Evolutionary conservation across 2,113 vertebrate genomes (phyloP), one percentile per base, ranked within the genome.

Genomic region (Papio anubis): DNA sequence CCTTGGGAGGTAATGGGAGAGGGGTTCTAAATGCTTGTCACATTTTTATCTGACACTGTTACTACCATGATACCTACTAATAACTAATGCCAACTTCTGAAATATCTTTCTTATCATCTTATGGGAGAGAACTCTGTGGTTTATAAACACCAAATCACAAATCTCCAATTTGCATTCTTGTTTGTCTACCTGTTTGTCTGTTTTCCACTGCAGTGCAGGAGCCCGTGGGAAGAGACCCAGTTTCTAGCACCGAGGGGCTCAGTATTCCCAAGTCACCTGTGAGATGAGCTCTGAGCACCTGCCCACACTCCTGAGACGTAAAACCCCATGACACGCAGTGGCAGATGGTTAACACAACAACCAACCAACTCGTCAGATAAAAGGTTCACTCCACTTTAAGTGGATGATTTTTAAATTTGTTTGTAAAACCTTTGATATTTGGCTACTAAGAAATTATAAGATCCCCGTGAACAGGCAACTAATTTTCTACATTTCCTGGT

Each of bases 1-100:
- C 20, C 5, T 2, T 0, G 1, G 75, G 12, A 9, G 2, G 50
- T 9, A 11, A 27, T 0, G 8, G 23, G 17, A 27, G 8, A 20
- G 9, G 83, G n/a, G 2, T 6, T 38, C 10, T 8, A 6, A 23
- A 3, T 5, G 25, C 30, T 5, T 23, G 32, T 18, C 40, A 1
- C 25, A 1, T 2, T 25, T n/a, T 12, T 30, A 21, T 18, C 17
- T 6, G 30, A 35, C 14, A 5, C 23, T 13, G 23, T 57, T 25
- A 64, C 17, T 8, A 1, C 45, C 16, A 5, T 0, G 4, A 55
- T 20, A 17, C 12, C 32, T 52, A 38, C 86, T 32, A 9, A 38
- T n/a, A 84, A 68, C 43, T 6, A 6, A 23, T 6, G 43, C 30
- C 61, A 43, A 8, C 14, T 18, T 85, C 25, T 17, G 6, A n/a